phyloP scores from a whole-genome alignment of 2,888 invertebrate species.

The Hanleya hanleyi region DNA sequence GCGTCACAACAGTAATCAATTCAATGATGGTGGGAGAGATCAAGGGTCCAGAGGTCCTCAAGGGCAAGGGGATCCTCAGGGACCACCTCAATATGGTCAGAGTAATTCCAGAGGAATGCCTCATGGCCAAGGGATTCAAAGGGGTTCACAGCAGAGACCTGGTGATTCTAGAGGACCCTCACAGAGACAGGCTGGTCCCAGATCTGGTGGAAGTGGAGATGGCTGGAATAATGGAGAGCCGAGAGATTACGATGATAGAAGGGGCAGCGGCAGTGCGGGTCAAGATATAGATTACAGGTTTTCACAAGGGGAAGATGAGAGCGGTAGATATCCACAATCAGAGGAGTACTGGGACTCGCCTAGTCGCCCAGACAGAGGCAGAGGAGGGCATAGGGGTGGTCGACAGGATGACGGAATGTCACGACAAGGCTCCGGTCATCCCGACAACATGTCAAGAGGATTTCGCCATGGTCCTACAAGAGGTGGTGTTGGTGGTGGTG shows the following conservation, averaged over 20 bases:
- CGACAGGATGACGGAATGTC: constrained; percentile 1
- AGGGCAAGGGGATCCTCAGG: no score
- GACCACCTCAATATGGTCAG: no score
- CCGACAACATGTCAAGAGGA: background rate
- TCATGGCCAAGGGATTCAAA: no score
- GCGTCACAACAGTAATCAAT: no score
- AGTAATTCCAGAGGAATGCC: no score
- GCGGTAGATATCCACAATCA: background rate
- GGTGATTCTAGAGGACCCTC: no score
- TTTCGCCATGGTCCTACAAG: background rate
- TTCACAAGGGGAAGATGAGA: no score
- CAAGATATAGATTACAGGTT: constrained; percentile 4
- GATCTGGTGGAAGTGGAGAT: background rate
- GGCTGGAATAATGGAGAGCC: background rate
- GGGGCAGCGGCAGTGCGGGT: constrained; percentile 11
- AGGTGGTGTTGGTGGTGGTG: background rate
- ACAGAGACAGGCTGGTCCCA: background rate
- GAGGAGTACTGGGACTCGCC: background rate
- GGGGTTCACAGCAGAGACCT: no score
- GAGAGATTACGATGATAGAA: background rate
- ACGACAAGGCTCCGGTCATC: background rate
- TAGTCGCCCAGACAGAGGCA: constrained; percentile 9
- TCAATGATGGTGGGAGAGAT: no score
- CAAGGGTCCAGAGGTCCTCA: no score
- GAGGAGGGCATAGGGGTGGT: constrained; percentile 13